Percentiles rank a stretch among this genome's conserved stretches.
Evolutionary conservation across 2,113 vertebrate genomes (phyloP).

Genomic region (Triplophysa rosa): DNA sequence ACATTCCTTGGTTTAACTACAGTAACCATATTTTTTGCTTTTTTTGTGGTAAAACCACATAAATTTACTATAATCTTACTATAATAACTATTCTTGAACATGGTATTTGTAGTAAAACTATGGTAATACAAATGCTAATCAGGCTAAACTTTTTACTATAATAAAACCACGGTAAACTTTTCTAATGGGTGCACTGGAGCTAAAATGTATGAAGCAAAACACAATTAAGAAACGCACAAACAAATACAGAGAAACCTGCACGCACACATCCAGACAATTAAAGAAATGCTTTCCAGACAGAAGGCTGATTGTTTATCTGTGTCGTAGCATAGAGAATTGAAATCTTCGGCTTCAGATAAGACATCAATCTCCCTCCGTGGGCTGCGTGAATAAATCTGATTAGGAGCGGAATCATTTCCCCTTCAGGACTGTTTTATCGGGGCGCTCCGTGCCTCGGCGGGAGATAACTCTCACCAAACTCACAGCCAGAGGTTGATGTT

Average conservation of each 20-base stretch:
- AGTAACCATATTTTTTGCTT: too few relatives aligned
- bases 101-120: too few relatives aligned
- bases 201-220: background rate
- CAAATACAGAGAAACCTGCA: background rate
- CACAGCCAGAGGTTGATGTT: slow-evolving; percentile 56
- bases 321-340: slow-evolving; percentile 68
- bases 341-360: slow-evolving; percentile 73
- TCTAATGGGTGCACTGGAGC: too few relatives aligned
- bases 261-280: slow-evolving; percentile 63
- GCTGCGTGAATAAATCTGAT: slow-evolving; percentile 78
- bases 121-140: too few relatives aligned
- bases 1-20: too few relatives aligned
- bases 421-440: slow-evolving; percentile 78
- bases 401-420: slow-evolving; percentile 75
- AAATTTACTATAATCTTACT: too few relatives aligned
- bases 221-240: background rate
- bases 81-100: too few relatives aligned
- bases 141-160: too few relatives aligned
- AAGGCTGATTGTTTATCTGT: slow-evolving; percentile 73
- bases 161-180: too few relatives aligned
- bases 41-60: too few relatives aligned
- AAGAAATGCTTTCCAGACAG: slow-evolving; percentile 65
- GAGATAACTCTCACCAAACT: slow-evolving; percentile 65
- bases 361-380: slow-evolving; percentile 77
- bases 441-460: slow-evolving; percentile 63